A percentile compares a stretch with the other conserved stretches of the same genome.
Evolutionary conservation across 2,113 vertebrate genomes (phyloP).

Genomic region (Scopus umbretta): DNA sequence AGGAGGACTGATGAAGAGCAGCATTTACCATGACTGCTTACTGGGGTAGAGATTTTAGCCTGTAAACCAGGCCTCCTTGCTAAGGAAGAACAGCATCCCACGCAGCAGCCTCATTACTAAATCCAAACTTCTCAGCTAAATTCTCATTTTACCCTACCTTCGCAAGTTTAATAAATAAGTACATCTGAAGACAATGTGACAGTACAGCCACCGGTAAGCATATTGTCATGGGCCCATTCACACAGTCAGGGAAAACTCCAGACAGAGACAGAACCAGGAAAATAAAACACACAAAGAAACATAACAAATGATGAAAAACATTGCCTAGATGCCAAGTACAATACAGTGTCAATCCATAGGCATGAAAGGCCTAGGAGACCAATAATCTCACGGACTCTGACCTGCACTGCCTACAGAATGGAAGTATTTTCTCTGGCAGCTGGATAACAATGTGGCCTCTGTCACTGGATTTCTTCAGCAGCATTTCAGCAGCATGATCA

Average conservation of each 20-base stretch:
- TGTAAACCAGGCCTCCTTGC: not conserved
- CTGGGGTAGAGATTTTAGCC: not conserved
- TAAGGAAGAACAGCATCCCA: not conserved
- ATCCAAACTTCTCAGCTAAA: not conserved
- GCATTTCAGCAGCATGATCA: not conserved
- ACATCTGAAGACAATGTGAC: not conserved
- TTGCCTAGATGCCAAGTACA: not conserved
- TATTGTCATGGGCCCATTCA: not conserved
- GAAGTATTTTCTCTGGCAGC: not conserved
- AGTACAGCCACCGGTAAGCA: not conserved
- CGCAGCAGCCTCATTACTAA: accelerated
- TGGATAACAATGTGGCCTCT: not conserved
- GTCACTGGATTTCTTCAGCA: not conserved
- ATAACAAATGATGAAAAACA: not conserved
- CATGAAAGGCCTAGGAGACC: not conserved
- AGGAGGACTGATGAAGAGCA: not conserved
- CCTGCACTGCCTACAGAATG: not conserved
- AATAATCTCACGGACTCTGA: not conserved
- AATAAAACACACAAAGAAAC: not conserved
- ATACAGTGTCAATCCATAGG: not conserved
- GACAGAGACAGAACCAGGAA: not conserved
- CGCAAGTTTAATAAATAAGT: not conserved
- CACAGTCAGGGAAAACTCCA: not conserved
- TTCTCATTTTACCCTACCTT: not conserved
- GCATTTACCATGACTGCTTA: not conserved